Evolutionary conservation across 2,113 vertebrate species (phyloP).

Genomic region (Thymallus thymallus): DNA sequence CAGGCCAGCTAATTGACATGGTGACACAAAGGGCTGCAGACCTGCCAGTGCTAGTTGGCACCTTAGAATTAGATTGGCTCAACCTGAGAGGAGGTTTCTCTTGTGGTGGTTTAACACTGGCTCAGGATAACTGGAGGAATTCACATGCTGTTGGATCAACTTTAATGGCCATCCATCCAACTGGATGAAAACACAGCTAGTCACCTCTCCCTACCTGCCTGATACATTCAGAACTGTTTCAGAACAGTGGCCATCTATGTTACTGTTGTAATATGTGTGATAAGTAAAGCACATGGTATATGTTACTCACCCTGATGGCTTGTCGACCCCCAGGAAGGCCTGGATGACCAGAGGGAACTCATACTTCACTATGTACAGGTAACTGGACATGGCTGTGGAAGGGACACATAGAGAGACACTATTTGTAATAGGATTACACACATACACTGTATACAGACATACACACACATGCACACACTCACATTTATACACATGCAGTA

Average conservation of each 20-base stretch:
- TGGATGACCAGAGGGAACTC: slow-evolving; percentile 93
- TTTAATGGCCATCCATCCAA: neutral
- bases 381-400: slow-evolving; percentile 90
- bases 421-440: slow-evolving; percentile 6
- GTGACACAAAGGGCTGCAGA: neutral
- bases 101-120: too few relatives aligned
- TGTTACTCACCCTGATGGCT: slow-evolving; percentile 60
- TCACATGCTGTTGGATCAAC: neutral
- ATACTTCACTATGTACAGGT: slow-evolving; percentile 96
- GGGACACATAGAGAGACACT: slow-evolving; percentile 22
- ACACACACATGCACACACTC: slow-evolving; percentile 1
- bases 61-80: neutral
- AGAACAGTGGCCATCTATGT: neutral
- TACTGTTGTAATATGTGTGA: too few relatives aligned
- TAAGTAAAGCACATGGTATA: neutral
- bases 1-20: slow-evolving; percentile 45
- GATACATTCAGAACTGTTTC: neutral
- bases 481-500: neutral
- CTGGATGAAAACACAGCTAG: neutral
- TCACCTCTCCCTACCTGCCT: neutral
- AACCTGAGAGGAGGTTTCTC: neutral
- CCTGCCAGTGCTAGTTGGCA: too few relatives aligned
- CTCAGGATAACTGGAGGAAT: too few relatives aligned
- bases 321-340: slow-evolving; percentile 72
- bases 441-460: neutral